Evolutionary conservation across 1,140 invertebrate species (phyloP).

Genomic region (Littorina saxatilis): DNA sequence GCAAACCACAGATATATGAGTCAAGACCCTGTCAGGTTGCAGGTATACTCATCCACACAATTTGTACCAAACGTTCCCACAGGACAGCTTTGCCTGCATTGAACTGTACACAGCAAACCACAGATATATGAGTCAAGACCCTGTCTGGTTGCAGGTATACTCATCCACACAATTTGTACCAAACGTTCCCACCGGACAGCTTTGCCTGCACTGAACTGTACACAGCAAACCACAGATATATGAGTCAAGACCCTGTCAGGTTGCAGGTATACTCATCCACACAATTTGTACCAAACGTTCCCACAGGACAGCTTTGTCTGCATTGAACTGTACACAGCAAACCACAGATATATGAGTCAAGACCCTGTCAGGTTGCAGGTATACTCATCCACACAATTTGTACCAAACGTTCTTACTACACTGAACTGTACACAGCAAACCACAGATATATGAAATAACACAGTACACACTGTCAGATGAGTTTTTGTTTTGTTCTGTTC

Average conservation of each 20-base stretch:
- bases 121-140: too few relatives aligned
- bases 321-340: background rate
- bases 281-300: conserved; percentile 52
- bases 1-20: background rate
- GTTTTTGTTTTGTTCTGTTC: too few relatives aligned
- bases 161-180: conserved; percentile 49
- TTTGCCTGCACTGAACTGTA: background rate
- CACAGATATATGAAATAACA: too few relatives aligned
- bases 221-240: background rate
- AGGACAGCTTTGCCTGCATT: conserved; percentile 46
- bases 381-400: too few relatives aligned
- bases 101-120: conserved; percentile 31
- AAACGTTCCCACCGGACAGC: conserved; percentile 10
- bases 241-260: too few relatives aligned
- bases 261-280: conserved; percentile 44
- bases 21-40: too few relatives aligned
- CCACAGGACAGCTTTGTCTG: background rate
- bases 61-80: conserved; percentile 49
- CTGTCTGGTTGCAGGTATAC: conserved; percentile 46
- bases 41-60: conserved; percentile 49
- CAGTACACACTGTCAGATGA: too few relatives aligned
- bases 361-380: too few relatives aligned
- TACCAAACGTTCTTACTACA: background rate
- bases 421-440: background rate
- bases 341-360: background rate